Evolutionary conservation across 2,797 vertebrate species (phyloP), one percentile per base, ranked within the genome.

Genomic region (Tenualosa thibaudeaui): DNA sequence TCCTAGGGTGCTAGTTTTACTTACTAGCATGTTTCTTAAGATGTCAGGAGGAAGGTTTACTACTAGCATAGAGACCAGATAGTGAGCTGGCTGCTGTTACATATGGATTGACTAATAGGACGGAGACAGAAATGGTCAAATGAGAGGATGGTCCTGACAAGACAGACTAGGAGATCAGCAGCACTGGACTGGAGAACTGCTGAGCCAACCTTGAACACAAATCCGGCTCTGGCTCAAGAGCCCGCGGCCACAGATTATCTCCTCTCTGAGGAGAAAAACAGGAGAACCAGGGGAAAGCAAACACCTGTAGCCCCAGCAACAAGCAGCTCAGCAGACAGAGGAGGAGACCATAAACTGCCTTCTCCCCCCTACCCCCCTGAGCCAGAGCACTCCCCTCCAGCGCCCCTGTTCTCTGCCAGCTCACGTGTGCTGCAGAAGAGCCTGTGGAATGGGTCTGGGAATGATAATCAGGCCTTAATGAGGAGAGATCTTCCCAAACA

Each of bases 401-500:
- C 31, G 4, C 5, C 37, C 68, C 12, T 31, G 3, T 17, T 43
- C 71, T 78, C 71, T 78, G 40, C 19, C 37, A 78, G 71, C 68
- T 71, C 68, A 71, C 37, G 68, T 71, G 31, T 40, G 65, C 31
- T 71, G 5, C 31, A 37, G 68, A 71, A 31, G 13, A 51, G 31
- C 71, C 71, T 8, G 37, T 19, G 71, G 40, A 78, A 43, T 17
- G 40, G 43, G 71, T 17, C 37, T 78, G 71, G 17, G 71, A 78
- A 78, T 43, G 71, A 46, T 78, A 78, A 78, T 78, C 71, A 78
- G 40, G 5, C 71, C 37, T 78, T 78, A 78, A 78, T 78, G 71
- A 78, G 71, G 71, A 78, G 71, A 78, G 40, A 78, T 78, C 71
- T 78, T 78, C 40, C 71, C 13, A 19, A 43, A 78, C 71, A 78